phyloP scores from a whole-genome alignment of 2,888 invertebrate genomes.

The Lysandra coridon region DNA sequence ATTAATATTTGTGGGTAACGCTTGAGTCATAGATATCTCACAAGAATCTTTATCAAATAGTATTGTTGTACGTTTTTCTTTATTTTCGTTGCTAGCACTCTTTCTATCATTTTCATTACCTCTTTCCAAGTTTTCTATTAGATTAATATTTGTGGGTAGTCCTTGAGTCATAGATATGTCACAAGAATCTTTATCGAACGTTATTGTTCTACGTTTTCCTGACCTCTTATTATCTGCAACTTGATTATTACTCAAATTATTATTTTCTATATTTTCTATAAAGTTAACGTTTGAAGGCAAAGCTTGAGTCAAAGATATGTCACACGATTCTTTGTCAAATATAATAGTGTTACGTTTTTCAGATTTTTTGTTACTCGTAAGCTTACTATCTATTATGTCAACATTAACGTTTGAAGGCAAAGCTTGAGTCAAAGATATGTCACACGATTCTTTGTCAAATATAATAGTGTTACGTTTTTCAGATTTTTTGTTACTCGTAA shows the following conservation, averaged over 20 bases:
- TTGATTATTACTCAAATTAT: not conserved
- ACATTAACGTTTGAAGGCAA: conserved; percentile 29
- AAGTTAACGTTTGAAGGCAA: conserved; percentile 24
- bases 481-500: not conserved
- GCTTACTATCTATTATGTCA: not conserved
- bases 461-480: conserved; percentile 26
- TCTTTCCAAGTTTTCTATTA: not conserved
- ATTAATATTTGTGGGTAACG: conserved; percentile 42
- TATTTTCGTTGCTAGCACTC: not conserved
- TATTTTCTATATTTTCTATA: conserved; percentile 19
- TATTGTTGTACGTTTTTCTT: conserved; percentile 41
- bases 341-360: conserved; percentile 25
- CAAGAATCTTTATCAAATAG: conserved; percentile 43
- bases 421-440: conserved; percentile 32
- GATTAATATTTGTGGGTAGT: conserved; percentile 41
- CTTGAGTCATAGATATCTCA: conserved; percentile 44
- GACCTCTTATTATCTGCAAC: not conserved
- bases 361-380: not conserved
- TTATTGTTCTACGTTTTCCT: conserved; percentile 38
- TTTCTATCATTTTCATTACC: not conserved
- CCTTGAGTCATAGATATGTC: conserved; percentile 38
- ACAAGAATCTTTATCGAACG: conserved; percentile 40
- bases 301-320: conserved; percentile 32
- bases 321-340: conserved; percentile 25
- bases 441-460: conserved; percentile 25